A percentile compares a stretch with the other conserved stretches of the same genome.
Conservation (phyloP, 2,113 vertebrate species). For the Ophthalmolycus amberensis region DNA sequence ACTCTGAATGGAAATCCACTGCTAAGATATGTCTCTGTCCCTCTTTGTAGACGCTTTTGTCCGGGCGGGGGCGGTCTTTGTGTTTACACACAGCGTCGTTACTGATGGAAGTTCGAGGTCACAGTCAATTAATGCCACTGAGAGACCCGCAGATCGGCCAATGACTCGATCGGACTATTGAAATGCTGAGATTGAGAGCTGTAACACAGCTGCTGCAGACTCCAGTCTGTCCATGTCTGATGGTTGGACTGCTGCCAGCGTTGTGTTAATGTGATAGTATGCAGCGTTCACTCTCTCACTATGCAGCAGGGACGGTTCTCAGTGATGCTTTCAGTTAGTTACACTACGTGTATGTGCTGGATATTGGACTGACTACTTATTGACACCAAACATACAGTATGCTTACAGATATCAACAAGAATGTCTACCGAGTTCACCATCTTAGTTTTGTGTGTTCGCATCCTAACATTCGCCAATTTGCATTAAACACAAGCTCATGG, state of each 20-base stretch:
- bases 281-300: conserved; percentile 41
- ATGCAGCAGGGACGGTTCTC: conserved; percentile 27
- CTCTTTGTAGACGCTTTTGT: conserved; percentile 44
- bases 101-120: conserved; percentile 21
- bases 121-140: conserved; percentile 35
- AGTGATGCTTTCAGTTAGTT: conserved; percentile 17
- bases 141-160: conserved; percentile 17
- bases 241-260: conserved; percentile 16
- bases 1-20: conserved; percentile 21
- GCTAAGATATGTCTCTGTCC: conserved; percentile 25
- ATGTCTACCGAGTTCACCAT: neutral
- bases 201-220: conserved; percentile 61
- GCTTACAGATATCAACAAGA: neutral
- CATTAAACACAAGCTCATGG: neutral
- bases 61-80: conserved; percentile 13
- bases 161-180: conserved; percentile 49
- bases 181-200: conserved; percentile 50
- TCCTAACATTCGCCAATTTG: neutral
- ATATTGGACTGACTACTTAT: conserved; percentile 8
- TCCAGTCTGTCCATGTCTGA: conserved; percentile 20
- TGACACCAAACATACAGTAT: neutral
- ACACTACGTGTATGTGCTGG: neutral
- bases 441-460: neutral
- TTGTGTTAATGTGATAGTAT: conserved; percentile 51
- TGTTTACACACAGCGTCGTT: conserved; percentile 51